phyloP scores from a whole-genome alignment of 2,888 invertebrate genomes.

The Pollenia angustigena region DNA sequence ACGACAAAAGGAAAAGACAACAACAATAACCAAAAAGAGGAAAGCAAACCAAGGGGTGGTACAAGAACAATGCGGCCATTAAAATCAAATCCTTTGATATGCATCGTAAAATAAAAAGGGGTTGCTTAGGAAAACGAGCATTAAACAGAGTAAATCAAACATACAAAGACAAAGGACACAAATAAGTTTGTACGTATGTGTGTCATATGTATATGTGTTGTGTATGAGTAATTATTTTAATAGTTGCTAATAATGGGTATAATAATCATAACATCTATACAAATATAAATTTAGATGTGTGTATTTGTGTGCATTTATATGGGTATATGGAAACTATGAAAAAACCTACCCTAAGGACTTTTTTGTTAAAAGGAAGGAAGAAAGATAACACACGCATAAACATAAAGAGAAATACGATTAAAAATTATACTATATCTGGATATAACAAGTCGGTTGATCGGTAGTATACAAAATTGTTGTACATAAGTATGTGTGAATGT shows the following conservation, averaged over 20 bases:
- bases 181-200: slow-evolving; percentile 7
- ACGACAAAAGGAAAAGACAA: slow-evolving; percentile 38
- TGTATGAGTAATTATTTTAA: slow-evolving; percentile 72
- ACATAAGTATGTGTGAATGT: neutral
- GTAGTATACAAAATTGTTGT: slow-evolving; percentile 34
- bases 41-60: slow-evolving; percentile 60
- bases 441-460: slow-evolving; percentile 6
- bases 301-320: neutral
- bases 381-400: slow-evolving; percentile 16
- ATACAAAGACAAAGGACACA: slow-evolving; percentile 7
- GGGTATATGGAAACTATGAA: slow-evolving; percentile 39
- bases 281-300: slow-evolving; percentile 15
- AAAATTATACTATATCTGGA: slow-evolving; percentile 6
- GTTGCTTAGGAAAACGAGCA: slow-evolving; percentile 63
- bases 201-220: slow-evolving; percentile 23
- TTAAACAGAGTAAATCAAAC: slow-evolving; percentile 21
- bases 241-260: slow-evolving; percentile 72
- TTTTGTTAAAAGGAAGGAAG: slow-evolving; percentile 60
- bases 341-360: slow-evolving; percentile 73
- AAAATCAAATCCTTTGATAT: slow-evolving; percentile 70
- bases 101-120: slow-evolving; percentile 61
- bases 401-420: neutral
- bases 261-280: slow-evolving; percentile 62
- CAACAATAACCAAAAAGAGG: slow-evolving; percentile 2
- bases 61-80: slow-evolving; percentile 72